phyloP scores from a whole-genome alignment of 2,888 invertebrate species.

The Cryptocheilus praepositus region DNA sequence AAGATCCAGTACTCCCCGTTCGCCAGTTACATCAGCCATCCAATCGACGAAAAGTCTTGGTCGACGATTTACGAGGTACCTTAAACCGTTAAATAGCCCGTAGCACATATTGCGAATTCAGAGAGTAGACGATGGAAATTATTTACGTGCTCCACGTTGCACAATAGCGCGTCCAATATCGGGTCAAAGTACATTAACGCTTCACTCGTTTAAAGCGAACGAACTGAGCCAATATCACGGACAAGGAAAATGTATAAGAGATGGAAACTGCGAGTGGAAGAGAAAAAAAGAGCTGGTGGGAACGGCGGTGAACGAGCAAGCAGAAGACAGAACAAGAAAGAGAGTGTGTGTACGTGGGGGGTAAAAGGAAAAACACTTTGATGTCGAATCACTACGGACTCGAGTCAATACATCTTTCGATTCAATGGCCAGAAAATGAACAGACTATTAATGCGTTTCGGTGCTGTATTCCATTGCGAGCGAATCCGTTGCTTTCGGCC shows the following conservation, averaged over 20 bases:
- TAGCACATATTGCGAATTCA: conserved; percentile 28
- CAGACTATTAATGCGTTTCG: conserved; percentile 37
- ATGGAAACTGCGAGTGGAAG: neutral
- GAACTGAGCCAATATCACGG: conserved; percentile 41
- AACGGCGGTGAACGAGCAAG: neutral
- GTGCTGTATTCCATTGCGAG: neutral
- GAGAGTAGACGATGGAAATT: conserved; percentile 41
- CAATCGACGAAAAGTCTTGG: conserved; percentile 24
- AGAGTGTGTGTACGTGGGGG: neutral
- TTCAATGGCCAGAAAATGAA: conserved; percentile 40
- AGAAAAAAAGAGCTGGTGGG: neutral
- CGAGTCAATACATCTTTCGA: conserved; percentile 29
- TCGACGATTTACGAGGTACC: conserved; percentile 22
- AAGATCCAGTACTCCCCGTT: neutral
- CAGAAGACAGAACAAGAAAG: neutral
- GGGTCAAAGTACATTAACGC: conserved; percentile 46
- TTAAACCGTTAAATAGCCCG: conserved; percentile 14
- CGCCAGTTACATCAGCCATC: conserved; percentile 14
- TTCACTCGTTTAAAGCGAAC: conserved; percentile 46
- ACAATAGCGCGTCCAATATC: conserved; percentile 42
- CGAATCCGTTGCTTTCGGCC: too few relatives aligned
- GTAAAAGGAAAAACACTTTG: conserved; percentile 19
- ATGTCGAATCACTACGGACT: conserved; percentile 30
- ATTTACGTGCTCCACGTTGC: conserved; percentile 39
- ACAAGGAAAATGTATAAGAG: conserved; percentile 2